These are phyloP conservation scores for Pseudocheirus occidentalis DNA, from an alignment of 2,797 vertebrate genomes.

Conservation along the genomic window DNA sequence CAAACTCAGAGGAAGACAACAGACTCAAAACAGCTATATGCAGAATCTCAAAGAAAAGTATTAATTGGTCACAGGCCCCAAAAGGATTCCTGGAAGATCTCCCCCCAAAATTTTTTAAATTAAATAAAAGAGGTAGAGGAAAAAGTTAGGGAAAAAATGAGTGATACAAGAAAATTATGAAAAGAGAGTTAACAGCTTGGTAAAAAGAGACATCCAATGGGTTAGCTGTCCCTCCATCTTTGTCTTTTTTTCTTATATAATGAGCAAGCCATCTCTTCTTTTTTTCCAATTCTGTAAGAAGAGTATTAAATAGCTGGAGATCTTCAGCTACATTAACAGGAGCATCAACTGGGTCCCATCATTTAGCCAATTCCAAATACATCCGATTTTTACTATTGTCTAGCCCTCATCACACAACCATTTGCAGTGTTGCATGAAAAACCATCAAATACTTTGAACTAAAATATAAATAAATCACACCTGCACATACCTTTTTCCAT, in stretches of 20 bases:
- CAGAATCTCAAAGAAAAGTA: background rate
- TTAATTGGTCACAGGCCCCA: background rate
- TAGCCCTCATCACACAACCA: background rate
- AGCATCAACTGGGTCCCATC: background rate
- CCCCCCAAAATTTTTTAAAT: too few relatives aligned
- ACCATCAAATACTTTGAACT: background rate
- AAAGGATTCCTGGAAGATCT: background rate
- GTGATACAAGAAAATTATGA: background rate
- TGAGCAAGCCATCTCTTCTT: background rate
- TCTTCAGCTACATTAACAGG: too few relatives aligned
- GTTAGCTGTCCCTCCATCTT: background rate
- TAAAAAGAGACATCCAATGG: background rate
- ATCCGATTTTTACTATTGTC: background rate
- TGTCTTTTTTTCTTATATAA: background rate
- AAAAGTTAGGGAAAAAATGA: background rate
- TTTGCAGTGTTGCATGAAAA: background rate
- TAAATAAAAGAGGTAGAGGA: background rate
- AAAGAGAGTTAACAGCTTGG: background rate
- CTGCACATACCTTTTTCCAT: too few relatives aligned
- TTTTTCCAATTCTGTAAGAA: background rate
- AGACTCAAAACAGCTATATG: background rate
- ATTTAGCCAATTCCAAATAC: background rate
- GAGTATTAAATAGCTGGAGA: background rate
- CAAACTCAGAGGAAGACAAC: background rate
- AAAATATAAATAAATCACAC: background rate